Percentiles rank a stretch among this genome's conserved stretches.
Evolutionary conservation across 2,113 vertebrate genomes (phyloP).

Genomic region (Puffinus mauretanicus): DNA sequence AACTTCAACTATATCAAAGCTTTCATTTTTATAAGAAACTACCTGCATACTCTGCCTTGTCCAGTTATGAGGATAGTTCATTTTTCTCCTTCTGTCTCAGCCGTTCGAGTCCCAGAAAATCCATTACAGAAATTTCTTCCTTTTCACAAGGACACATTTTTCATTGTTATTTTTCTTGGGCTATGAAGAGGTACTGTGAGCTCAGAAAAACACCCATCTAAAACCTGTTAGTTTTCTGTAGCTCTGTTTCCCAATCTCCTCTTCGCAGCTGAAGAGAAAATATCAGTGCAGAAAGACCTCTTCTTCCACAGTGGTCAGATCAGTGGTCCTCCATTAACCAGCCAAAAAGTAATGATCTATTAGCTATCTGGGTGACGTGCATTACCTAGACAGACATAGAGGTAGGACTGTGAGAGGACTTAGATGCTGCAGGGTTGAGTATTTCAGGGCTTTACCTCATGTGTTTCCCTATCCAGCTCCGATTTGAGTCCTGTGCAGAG

Average conservation of each 20-base stretch:
- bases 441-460: not conserved
- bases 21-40: not conserved
- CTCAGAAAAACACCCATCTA: not conserved
- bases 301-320: not conserved
- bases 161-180: not conserved
- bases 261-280: not conserved
- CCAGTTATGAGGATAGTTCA: not conserved
- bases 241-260: not conserved
- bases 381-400: not conserved
- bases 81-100: not conserved
- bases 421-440: not conserved
- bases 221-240: not conserved
- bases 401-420: not conserved
- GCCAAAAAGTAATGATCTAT: not conserved
- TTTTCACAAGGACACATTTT: slow-evolving; percentile 1
- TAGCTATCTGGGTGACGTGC: not conserved
- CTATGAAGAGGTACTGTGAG: not conserved
- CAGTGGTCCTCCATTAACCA: not conserved
- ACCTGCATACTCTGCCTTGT: not conserved
- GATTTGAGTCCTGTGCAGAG: not conserved
- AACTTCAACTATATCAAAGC: not conserved
- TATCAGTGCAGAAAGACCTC: not conserved
- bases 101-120: not conserved
- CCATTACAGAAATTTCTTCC: not conserved
- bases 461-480: not conserved